phyloP scores from a whole-genome alignment of 2,888 invertebrate genomes.

The Harmothoe impar region DNA sequence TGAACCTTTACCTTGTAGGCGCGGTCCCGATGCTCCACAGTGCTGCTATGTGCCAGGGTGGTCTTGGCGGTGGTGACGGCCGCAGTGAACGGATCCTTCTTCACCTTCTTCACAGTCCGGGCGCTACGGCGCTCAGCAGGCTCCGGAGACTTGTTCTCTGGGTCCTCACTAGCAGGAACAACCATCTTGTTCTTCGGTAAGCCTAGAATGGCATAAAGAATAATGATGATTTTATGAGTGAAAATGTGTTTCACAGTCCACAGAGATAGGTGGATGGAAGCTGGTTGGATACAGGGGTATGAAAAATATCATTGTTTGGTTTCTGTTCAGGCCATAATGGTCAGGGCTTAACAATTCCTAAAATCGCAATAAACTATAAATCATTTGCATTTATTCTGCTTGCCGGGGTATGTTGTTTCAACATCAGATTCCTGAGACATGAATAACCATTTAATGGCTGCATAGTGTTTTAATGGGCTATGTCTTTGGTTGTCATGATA shows the following conservation, averaged over 20 bases:
- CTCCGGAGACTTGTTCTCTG: conserved; percentile 28
- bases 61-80: conserved; percentile 80
- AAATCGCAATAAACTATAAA: too few relatives aligned
- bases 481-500: too few relatives aligned
- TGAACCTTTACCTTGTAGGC: conserved; percentile 81
- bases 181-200: conserved; percentile 77
- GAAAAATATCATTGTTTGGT: not conserved
- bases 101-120: conserved; percentile 14
- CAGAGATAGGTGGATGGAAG: not conserved
- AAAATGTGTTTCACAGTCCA: too few relatives aligned
- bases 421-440: too few relatives aligned
- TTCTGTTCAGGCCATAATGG: too few relatives aligned
- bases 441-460: too few relatives aligned
- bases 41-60: conserved; percentile 79
- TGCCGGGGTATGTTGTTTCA: too few relatives aligned
- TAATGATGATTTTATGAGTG: too few relatives aligned
- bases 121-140: not conserved
- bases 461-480: too few relatives aligned
- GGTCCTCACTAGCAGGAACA: conserved; percentile 27
- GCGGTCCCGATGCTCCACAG: conserved; percentile 77
- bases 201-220: conserved; percentile 70
- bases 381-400: too few relatives aligned
- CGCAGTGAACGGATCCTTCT: conserved; percentile 71
- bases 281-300: not conserved
- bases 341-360: too few relatives aligned